A percentile compares a stretch with the other conserved stretches of the same genome.
These are phyloP conservation scores for Heliconius congener DNA, from an alignment of 1,140 invertebrate species.

Conservation along the genomic window DNA sequence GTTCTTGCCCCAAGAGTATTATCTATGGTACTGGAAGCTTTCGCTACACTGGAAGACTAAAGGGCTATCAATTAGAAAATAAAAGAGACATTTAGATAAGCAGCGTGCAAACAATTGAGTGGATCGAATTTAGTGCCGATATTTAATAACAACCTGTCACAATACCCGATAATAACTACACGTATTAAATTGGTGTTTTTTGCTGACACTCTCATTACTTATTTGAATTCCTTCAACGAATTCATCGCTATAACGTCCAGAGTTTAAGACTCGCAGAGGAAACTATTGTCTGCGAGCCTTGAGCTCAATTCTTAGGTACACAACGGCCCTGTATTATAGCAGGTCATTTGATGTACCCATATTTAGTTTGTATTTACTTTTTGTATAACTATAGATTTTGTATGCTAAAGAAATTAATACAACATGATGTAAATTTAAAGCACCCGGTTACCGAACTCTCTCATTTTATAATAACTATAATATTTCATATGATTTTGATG, in stretches of 20 bases:
- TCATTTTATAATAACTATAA: conserved; percentile 77
- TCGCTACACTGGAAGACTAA: conserved; percentile 66
- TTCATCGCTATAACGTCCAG: conserved; percentile 17
- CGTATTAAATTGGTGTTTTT: conserved; percentile 73
- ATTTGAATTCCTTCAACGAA: conserved; percentile 29
- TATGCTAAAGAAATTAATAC: conserved; percentile 74
- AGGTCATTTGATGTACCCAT: conserved; percentile 40
- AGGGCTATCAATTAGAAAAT: conserved; percentile 50
- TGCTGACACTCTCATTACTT: conserved; percentile 39
- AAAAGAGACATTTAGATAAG: conserved; percentile 46
- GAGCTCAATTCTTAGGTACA: neutral
- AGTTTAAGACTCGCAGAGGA: conserved; percentile 24
- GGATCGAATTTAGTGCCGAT: conserved; percentile 54
- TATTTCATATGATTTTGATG: conserved; percentile 68
- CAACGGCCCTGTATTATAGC: conserved; percentile 29
- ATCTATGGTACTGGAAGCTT: conserved; percentile 61
- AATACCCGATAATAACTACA: conserved; percentile 58
- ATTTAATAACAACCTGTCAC: conserved; percentile 58
- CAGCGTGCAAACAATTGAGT: conserved; percentile 57
- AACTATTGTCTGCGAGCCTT: conserved; percentile 13
- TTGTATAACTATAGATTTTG: conserved; percentile 66
- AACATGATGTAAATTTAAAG: conserved; percentile 80
- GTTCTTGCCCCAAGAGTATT: conserved; percentile 65
- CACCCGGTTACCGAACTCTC: conserved; percentile 79
- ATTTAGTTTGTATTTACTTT: conserved; percentile 10